These are phyloP conservation scores for Cossypha caffra DNA, from an alignment of 2,797 vertebrate genomes.

Conservation along the genomic window DNA sequence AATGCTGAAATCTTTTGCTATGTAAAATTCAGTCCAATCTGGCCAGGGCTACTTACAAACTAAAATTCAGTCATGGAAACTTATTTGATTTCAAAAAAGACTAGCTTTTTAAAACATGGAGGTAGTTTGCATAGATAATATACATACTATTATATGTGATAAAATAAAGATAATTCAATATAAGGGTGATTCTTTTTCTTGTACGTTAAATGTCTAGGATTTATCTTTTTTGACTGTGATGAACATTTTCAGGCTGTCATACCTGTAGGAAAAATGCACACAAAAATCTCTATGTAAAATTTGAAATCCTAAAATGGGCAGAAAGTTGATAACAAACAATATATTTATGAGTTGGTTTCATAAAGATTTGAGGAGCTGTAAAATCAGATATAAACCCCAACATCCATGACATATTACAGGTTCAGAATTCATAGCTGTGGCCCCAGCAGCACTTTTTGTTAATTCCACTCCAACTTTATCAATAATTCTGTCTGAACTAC, in stretches of 20 bases:
- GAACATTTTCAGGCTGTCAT: neutral
- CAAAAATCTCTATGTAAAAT: neutral
- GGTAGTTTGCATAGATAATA: neutral
- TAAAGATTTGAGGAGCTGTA: neutral
- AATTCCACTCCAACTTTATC: slow-evolving; percentile 39
- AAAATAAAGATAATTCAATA: neutral
- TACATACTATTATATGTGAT: neutral
- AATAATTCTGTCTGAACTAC: slow-evolving; percentile 64
- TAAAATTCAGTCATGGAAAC: neutral
- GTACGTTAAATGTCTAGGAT: neutral
- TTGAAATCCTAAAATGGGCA: neutral
- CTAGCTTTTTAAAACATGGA: neutral
- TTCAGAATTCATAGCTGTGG: neutral
- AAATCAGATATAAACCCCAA: neutral
- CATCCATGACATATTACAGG: neutral
- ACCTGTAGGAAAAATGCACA: neutral
- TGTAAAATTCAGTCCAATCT: neutral
- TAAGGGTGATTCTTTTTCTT: neutral
- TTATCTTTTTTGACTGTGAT: neutral
- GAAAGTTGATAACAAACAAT: neutral
- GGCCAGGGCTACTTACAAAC: neutral
- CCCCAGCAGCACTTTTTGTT: slow-evolving; percentile 14
- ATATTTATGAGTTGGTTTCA: neutral
- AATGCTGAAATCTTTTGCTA: neutral
- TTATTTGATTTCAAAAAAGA: neutral